Conservation (phyloP, 1,140 invertebrate genomes). For the honey bee (Apis mellifera) region DNA sequence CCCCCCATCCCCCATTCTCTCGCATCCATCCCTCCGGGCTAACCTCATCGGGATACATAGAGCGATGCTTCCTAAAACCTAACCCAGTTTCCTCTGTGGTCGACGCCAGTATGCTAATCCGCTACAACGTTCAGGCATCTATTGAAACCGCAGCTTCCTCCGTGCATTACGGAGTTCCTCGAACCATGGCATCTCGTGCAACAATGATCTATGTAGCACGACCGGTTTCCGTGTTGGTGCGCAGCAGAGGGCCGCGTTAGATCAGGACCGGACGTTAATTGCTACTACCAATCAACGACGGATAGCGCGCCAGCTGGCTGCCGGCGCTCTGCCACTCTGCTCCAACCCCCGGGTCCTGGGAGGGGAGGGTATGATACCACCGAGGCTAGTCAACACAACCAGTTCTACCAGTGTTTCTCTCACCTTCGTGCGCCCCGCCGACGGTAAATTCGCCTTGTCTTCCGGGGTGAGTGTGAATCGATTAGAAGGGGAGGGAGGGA, state of each 20-base stretch:
- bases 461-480: constrained; percentile 30
- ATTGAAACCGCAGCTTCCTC: constrained; percentile 70
- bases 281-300: constrained; percentile 75
- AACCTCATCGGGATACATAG: constrained; percentile 38
- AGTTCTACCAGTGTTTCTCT: constrained; percentile 40
- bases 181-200: constrained; percentile 68
- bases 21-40: constrained; percentile 1
- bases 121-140: constrained; percentile 66
- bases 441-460: constrained; percentile 53
- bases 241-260: constrained; percentile 66
- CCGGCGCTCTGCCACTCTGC: background rate
- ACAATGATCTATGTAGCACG: constrained; percentile 74
- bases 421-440: background rate
- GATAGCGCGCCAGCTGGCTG: constrained; percentile 48
- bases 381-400: constrained; percentile 50
- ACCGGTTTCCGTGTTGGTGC: constrained; percentile 68
- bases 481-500: constrained; percentile 38
- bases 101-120: constrained; percentile 70
- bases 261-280: constrained; percentile 75
- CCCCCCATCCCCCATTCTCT: no score
- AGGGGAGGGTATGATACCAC: constrained; percentile 18
- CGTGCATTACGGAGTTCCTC: constrained; percentile 60
- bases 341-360: background rate
- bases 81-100: constrained; percentile 68
- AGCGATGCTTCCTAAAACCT: constrained; percentile 58